Conservation (phyloP, 2,113 vertebrate genomes). For the Mus spicilegus region DNA sequence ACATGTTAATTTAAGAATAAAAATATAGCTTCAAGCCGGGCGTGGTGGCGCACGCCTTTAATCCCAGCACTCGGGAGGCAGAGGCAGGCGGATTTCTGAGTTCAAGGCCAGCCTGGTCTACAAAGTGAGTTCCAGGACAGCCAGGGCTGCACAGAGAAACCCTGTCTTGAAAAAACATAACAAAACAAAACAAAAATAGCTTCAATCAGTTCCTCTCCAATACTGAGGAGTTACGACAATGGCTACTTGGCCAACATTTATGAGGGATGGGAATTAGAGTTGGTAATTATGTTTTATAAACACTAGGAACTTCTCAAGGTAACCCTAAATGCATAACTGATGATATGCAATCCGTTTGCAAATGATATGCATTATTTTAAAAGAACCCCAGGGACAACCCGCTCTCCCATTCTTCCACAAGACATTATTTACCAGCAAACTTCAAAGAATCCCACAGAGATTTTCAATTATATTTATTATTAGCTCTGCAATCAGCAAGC, state of each 20-base stretch:
- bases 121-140: too few relatives aligned
- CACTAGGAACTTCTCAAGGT: slow-evolving; percentile 31
- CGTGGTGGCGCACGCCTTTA: too few relatives aligned
- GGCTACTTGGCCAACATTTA: background rate
- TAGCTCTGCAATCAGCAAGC: slow-evolving; percentile 62
- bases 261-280: slow-evolving; percentile 21
- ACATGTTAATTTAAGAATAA: slow-evolving; percentile 61
- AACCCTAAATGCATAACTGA: slow-evolving; percentile 18
- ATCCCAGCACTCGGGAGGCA: too few relatives aligned
- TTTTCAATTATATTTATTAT: slow-evolving; percentile 66
- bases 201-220: background rate
- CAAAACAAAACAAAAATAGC: slow-evolving; percentile 6
- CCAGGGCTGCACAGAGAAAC: too few relatives aligned
- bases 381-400: background rate
- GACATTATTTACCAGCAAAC: slow-evolving; percentile 63
- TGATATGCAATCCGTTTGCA: too few relatives aligned
- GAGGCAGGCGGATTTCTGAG: too few relatives aligned
- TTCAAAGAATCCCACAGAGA: slow-evolving; percentile 70
- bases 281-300: slow-evolving; percentile 35
- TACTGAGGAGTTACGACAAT: slow-evolving; percentile 40
- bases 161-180: too few relatives aligned
- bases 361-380: slow-evolving; percentile 34
- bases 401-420: slow-evolving; percentile 15
- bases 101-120: too few relatives aligned
- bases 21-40: background rate